phyloP scores from a whole-genome alignment of 2,888 invertebrate species.

The Ectemnius cavifrons region DNA sequence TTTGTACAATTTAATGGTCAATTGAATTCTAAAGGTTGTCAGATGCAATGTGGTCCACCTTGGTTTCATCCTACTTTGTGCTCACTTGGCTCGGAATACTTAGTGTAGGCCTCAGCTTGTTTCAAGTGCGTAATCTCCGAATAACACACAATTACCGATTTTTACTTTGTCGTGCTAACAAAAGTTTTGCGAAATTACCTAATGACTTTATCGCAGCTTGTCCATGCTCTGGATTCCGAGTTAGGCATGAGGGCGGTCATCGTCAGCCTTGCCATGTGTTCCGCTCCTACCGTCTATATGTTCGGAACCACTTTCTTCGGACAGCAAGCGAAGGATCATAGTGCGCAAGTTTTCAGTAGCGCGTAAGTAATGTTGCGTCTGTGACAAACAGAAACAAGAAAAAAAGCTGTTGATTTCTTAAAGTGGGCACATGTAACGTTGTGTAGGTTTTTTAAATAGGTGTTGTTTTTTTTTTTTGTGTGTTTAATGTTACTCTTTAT shows the following conservation, averaged over 20 bases:
- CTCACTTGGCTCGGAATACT: not conserved
- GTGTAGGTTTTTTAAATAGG: no score
- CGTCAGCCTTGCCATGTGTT: not conserved
- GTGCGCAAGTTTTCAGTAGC: not conserved
- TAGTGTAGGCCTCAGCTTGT: not conserved
- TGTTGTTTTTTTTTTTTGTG: no score
- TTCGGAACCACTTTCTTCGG: not conserved
- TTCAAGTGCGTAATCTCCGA: not conserved
- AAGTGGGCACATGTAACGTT: not conserved
- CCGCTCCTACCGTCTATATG: not conserved
- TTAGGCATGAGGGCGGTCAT: not conserved
- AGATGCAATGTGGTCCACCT: not conserved
- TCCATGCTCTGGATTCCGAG: not conserved
- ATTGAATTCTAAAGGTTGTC: not conserved
- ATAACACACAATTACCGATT: not conserved
- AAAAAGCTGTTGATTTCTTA: not conserved
- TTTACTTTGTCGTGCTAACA: not conserved
- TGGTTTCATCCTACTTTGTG: not conserved
- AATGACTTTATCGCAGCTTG: not conserved
- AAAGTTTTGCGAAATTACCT: not conserved
- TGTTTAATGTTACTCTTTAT: no score
- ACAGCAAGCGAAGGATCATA: not conserved
- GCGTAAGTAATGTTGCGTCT: not conserved
- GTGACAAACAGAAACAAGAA: no score
- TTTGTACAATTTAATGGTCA: no score